These are phyloP conservation scores for Belgica antarctica DNA, from an alignment of 2,888 invertebrate genomes.

Conservation along the genomic window DNA sequence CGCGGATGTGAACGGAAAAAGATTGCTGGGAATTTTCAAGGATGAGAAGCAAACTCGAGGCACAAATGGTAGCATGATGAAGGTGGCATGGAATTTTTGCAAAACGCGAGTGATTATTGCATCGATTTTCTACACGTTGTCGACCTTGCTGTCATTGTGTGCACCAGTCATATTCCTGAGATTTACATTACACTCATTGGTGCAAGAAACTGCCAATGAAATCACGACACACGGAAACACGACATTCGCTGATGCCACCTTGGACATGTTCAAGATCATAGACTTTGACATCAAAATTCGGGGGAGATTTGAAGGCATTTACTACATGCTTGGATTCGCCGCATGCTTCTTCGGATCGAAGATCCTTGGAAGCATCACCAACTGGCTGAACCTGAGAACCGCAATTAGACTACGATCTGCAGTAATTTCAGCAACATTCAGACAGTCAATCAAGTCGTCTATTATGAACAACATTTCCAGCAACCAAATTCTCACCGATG, in stretches of 20 bases:
- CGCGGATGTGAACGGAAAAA: conserved; percentile 44
- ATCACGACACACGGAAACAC: neutral
- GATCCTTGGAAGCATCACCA: conserved; percentile 39
- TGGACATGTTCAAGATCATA: conserved; percentile 34
- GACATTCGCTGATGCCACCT: neutral
- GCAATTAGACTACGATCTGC: conserved; percentile 44
- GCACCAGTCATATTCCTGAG: conserved; percentile 40
- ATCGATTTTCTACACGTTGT: conserved; percentile 41
- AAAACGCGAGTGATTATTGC: conserved; percentile 44
- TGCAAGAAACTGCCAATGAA: neutral
- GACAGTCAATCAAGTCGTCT: conserved; percentile 44
- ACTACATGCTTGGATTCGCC: conserved; percentile 32
- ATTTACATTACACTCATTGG: conserved; percentile 27
- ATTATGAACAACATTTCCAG: conserved; percentile 43
- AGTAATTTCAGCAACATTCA: conserved; percentile 44
- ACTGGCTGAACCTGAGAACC: conserved; percentile 45
- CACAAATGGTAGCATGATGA: conserved; percentile 43
- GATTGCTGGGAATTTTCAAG: conserved; percentile 45
- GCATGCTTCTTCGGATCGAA: conserved; percentile 36
- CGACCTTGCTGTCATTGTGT: conserved; percentile 36
- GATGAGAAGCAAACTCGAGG: conserved; percentile 45
- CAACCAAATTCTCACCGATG: conserved; percentile 44
- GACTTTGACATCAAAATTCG: conserved; percentile 22
- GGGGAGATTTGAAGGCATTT: conserved; percentile 17
- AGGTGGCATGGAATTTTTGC: conserved; percentile 45